These are phyloP conservation scores for Tamandua tetradactyla DNA, from an alignment of 2,797 vertebrate genomes.

Conservation along the genomic window DNA sequence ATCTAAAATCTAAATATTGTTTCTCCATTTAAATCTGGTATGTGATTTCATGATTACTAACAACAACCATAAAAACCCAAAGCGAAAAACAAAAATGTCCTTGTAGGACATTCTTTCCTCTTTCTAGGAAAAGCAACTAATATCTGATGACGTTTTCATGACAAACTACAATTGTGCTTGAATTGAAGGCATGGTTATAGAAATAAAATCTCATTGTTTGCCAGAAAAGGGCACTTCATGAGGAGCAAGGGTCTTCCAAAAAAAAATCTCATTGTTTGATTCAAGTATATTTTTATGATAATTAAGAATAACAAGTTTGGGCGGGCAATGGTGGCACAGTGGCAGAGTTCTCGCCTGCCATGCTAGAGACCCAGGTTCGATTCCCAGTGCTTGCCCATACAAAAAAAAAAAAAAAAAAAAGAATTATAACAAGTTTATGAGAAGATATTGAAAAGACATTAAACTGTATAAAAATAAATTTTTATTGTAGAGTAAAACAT, in stretches of 20 bases:
- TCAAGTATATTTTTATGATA: not conserved
- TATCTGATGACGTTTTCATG: not conserved
- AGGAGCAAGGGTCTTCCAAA: too few relatives aligned
- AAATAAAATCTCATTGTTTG: not conserved
- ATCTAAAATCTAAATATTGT: not conserved
- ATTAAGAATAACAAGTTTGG: not conserved
- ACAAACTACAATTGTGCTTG: rapidly evolving
- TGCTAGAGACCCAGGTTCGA: too few relatives aligned
- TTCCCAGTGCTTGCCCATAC: too few relatives aligned
- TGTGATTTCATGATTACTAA: not conserved
- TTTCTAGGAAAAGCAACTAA: not conserved
- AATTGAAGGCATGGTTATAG: not conserved
- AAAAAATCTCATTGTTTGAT: not conserved
- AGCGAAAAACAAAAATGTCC: not conserved
- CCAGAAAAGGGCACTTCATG: too few relatives aligned
- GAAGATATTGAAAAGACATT: not conserved
- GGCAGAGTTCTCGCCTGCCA: too few relatives aligned
- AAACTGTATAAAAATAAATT: not conserved
- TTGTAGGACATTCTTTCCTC: too few relatives aligned
- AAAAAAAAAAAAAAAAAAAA: too few relatives aligned
- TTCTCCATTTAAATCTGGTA: not conserved
- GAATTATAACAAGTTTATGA: not conserved
- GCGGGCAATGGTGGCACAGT: too few relatives aligned
- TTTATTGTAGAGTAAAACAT: not conserved
- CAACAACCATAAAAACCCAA: not conserved